These are phyloP conservation scores for Propithecus coquereli DNA, from an alignment of 2,113 vertebrate genomes.

Conservation along the genomic window DNA sequence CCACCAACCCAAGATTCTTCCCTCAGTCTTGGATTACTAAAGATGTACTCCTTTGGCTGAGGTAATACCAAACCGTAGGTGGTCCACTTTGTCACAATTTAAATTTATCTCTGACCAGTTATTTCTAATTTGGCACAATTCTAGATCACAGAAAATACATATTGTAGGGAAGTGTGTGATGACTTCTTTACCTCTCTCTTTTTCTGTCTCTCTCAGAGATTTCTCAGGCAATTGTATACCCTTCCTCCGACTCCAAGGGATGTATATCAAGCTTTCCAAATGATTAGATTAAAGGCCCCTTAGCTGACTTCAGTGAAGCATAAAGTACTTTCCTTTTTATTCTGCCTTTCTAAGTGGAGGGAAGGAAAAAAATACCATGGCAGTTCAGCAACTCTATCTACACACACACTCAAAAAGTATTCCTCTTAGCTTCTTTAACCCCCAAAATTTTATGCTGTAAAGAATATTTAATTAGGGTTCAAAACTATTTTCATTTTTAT, in stretches of 20 bases:
- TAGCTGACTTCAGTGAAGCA: background rate
- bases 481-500: conserved; percentile 23
- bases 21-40: background rate
- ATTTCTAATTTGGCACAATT: background rate
- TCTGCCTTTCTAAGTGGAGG: background rate
- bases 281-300: background rate
- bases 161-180: background rate
- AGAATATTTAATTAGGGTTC: background rate
- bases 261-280: background rate
- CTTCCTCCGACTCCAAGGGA: background rate
- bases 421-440: background rate
- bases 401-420: background rate
- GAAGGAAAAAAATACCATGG: background rate
- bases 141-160: background rate
- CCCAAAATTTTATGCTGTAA: background rate
- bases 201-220: background rate
- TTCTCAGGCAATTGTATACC: background rate
- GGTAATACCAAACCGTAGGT: background rate
- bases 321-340: background rate
- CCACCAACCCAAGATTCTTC: background rate
- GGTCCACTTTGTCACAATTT: background rate
- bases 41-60: background rate
- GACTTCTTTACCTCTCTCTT: background rate
- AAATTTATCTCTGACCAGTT: background rate
- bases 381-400: background rate